Evolutionary conservation across 2,113 vertebrate genomes (phyloP), one percentile per base, ranked within the genome.

Genomic region (Solea solea): DNA sequence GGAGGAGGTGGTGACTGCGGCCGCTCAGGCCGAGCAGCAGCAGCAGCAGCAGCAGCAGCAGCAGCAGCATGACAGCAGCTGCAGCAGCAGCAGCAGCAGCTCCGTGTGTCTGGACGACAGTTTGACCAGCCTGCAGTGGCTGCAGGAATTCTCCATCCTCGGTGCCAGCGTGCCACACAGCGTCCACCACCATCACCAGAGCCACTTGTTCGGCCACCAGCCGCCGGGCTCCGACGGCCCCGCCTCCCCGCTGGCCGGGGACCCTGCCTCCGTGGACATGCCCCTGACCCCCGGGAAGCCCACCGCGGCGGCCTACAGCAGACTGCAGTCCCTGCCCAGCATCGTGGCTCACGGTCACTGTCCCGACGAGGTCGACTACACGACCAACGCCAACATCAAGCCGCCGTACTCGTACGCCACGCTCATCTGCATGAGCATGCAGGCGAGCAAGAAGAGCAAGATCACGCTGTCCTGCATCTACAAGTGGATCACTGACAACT

Each of bases 351-450:
- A 93, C 59, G 94, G 94, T 2, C 96, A 95, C 60, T 95, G 95
- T 3, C 58, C 91, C 0, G 95, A 95, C 42, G 96, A 97, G 60
- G 94, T 97, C 13, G 95, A 98, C 93, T 99, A 97, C 72, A 93
- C 94, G 87, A 97, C 92, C 80, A 95, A 97, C 78, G 93, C 96
- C 0, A 90, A 91, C 0, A 78, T 98, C 86, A 98, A 98, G 87
- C 97, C 97, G 0, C 97, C 97, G 0, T 98, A 96, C 83, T 98
- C 96, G 0, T 99, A 98, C 0, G 97, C 97, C 76, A 97, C 95
- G 0, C 96, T 98, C 62, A 99, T 99, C 91, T 98, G 96, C 89
- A 98, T 99, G 97, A 96, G 96, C 21, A 98, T 98, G 97, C 95
- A 96, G 82, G 95, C 95, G 78, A 97, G 95, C 88, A 92, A 95